phyloP scores from a whole-genome alignment of 1,140 invertebrate genomes.

The Pseudomyrmex flavicornis region DNA sequence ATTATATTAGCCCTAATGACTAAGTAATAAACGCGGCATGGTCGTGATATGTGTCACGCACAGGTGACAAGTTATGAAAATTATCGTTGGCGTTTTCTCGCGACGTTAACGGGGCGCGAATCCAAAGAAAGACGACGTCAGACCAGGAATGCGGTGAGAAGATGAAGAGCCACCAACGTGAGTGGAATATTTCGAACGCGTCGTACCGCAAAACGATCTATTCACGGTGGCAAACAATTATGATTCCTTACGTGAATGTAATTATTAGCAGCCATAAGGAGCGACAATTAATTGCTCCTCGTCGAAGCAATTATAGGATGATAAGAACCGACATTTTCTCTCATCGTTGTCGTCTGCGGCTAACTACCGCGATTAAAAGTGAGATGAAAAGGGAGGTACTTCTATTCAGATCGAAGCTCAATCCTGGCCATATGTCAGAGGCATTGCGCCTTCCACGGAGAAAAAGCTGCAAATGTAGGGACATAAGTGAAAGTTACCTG shows the following conservation, averaged over 20 bases:
- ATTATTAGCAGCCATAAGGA: conserved; percentile 39
- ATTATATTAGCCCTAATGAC: conserved; percentile 43
- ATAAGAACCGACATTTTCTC: conserved; percentile 1
- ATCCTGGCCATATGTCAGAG: not conserved
- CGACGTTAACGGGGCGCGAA: conserved; percentile 1
- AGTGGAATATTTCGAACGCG: conserved; percentile 54
- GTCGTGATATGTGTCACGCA: conserved; percentile 33
- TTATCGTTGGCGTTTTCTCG: conserved; percentile 46
- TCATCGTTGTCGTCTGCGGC: not conserved
- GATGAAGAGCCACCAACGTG: conserved; percentile 36
- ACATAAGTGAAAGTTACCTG: not conserved
- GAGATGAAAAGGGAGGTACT: conserved; percentile 6
- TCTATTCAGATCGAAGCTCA: conserved; percentile 19
- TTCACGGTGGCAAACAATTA: conserved; percentile 59
- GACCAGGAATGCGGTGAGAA: not conserved
- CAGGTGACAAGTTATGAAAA: not conserved
- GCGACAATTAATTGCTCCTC: conserved; percentile 64
- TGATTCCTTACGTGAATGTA: conserved; percentile 64
- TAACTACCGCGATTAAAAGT: conserved; percentile 48
- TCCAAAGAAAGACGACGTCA: conserved; percentile 12
- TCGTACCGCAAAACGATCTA: conserved; percentile 30
- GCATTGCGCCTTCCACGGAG: not conserved
- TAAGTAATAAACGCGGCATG: conserved; percentile 26
- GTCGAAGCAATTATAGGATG: conserved; percentile 35
- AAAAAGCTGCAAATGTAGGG: not conserved